phyloP scores from a whole-genome alignment of 2,113 vertebrate species.

The human region DNA sequence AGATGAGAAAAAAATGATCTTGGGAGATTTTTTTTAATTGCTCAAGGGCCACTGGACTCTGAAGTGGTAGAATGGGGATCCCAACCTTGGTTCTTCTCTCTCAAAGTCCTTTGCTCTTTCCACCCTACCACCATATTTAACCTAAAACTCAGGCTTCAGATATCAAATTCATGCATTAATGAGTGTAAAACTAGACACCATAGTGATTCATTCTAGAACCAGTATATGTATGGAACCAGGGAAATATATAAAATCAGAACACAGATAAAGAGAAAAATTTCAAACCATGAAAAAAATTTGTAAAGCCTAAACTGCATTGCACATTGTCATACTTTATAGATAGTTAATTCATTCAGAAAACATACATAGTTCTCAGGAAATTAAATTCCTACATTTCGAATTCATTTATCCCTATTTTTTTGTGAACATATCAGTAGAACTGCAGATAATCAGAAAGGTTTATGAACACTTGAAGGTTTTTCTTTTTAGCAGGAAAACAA shows the following conservation, averaged over 20 bases:
- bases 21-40: background rate
- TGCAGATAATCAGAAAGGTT: background rate
- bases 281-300: background rate
- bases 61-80: background rate
- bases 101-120: background rate
- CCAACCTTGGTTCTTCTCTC: background rate
- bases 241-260: background rate
- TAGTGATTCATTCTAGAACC: background rate
- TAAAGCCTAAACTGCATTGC: background rate
- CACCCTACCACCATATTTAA: background rate
- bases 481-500: background rate
- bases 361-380: background rate
- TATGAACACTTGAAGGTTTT: conserved; percentile 8
- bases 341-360: conserved; percentile 35
- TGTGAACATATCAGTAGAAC: background rate
- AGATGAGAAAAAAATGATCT: background rate
- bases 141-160: background rate
- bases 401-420: conserved; percentile 10
- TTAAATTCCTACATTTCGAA: background rate
- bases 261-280: background rate
- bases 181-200: background rate
- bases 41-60: background rate
- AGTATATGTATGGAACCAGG: background rate
- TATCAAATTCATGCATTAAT: background rate
- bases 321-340: background rate